phyloP scores from a whole-genome alignment of 2,113 vertebrate genomes.

The Nesoenas mayeri region DNA sequence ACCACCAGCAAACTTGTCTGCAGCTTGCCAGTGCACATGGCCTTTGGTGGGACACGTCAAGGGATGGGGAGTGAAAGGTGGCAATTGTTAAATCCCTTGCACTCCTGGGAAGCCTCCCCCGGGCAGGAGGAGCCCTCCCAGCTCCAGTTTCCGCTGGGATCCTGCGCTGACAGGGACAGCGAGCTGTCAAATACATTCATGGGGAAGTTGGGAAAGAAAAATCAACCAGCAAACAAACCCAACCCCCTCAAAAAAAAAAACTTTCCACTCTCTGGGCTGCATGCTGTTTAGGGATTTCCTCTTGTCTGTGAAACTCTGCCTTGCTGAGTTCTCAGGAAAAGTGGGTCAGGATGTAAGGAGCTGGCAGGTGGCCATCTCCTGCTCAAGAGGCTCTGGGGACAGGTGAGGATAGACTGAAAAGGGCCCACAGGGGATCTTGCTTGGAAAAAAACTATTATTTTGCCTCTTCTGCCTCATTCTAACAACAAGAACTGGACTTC shows the following conservation, averaged over 20 bases:
- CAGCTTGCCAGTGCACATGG: slow-evolving; percentile 25
- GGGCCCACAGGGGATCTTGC: not conserved
- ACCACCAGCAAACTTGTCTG: slow-evolving; percentile 33
- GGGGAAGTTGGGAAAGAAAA: not conserved
- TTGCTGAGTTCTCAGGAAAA: slow-evolving; percentile 39
- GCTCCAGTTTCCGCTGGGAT: not conserved
- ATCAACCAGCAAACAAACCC: not conserved
- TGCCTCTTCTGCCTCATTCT: not conserved
- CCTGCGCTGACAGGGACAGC: not conserved
- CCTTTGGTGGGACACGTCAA: not conserved
- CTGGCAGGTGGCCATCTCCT: slow-evolving; percentile 8
- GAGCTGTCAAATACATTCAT: not conserved
- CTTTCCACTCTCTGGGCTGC: not conserved
- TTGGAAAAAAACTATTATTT: not conserved
- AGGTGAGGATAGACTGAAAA: not conserved
- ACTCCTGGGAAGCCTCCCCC: not conserved
- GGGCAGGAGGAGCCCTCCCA: not conserved
- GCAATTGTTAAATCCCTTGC: not conserved
- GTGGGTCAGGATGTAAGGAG: slow-evolving; percentile 4
- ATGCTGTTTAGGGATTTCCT: slow-evolving; percentile 32
- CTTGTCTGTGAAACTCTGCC: slow-evolving; percentile 39
- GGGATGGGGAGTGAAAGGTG: not conserved
- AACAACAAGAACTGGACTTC: not conserved
- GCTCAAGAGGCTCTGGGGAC: not conserved
- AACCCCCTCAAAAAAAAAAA: not conserved